A percentile compares a stretch with the other conserved stretches of the same genome.
These are phyloP conservation scores for Sardinella longiceps DNA, from an alignment of 2,797 vertebrate genomes.

Conservation along the genomic window DNA sequence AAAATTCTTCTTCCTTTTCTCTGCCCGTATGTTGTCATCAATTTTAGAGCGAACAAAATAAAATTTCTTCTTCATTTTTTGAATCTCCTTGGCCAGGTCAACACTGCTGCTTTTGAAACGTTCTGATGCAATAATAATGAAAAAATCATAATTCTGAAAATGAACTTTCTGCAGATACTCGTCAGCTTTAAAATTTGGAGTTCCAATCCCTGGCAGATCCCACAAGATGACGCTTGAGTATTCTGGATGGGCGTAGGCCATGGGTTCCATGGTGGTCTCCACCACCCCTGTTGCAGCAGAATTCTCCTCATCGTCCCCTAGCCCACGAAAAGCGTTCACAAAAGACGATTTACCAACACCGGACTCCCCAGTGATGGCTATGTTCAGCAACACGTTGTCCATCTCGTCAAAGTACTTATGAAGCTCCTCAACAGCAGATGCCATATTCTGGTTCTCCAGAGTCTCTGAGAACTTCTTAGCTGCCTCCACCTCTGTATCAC, in stretches of 20 bases:
- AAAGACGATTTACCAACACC: slow-evolving; percentile 53
- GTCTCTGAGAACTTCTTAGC: too few species aligned
- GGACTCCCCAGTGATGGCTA: slow-evolving; percentile 44
- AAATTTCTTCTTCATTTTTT: slow-evolving; percentile 44
- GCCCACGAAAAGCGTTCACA: slow-evolving; percentile 44
- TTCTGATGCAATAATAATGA: slow-evolving; percentile 44
- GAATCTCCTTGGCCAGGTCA: slow-evolving; percentile 44
- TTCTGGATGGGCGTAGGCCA: slow-evolving; percentile 36
- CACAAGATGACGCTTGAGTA: slow-evolving; percentile 44
- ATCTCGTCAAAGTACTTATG: too few species aligned
- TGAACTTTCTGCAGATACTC: slow-evolving; percentile 48
- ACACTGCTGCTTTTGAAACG: slow-evolving; percentile 46
- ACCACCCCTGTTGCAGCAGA: slow-evolving; percentile 40
- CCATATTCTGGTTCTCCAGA: too few species aligned
- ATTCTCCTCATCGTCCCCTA: slow-evolving; percentile 34
- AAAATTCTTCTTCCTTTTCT: slow-evolving; percentile 47
- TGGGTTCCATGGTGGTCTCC: slow-evolving; percentile 44
- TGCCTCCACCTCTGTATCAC: too few species aligned
- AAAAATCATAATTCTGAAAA: slow-evolving; percentile 48
- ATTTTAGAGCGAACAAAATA: slow-evolving; percentile 53
- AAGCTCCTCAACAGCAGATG: too few species aligned
- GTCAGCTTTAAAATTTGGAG: slow-evolving; percentile 47
- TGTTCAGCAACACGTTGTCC: slow-evolving; percentile 29
- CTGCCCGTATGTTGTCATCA: slow-evolving; percentile 47
- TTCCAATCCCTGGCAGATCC: slow-evolving; percentile 56